phyloP scores from a whole-genome alignment of 2,888 invertebrate species.

The Thysanoteuthis rhombus region DNA sequence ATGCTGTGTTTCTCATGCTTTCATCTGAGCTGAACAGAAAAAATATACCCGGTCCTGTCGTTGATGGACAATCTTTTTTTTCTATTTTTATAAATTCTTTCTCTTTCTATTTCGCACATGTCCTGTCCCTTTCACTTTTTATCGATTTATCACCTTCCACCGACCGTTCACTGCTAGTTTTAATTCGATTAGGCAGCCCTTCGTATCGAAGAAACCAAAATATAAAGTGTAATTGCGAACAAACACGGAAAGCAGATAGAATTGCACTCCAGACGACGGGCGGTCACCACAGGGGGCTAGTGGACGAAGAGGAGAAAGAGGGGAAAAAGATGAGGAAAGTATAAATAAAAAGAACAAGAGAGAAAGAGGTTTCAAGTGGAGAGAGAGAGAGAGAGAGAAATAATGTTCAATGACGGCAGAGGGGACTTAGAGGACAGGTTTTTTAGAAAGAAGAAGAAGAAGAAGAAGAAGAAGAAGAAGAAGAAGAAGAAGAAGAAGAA shows the following conservation, averaged over 20 bases:
- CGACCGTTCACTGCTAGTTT: not conserved
- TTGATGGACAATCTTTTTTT: not conserved
- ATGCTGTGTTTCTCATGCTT: not conserved
- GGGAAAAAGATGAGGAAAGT: too few relatives aligned
- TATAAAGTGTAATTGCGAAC: not conserved
- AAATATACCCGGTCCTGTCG: not conserved
- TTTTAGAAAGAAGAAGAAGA: too few relatives aligned
- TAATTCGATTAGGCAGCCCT: not conserved
- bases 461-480: too few relatives aligned
- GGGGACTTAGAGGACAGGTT: too few relatives aligned
- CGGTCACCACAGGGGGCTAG: not conserved
- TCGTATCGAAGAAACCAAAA: not conserved
- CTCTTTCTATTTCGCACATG: not conserved
- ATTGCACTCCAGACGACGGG: not conserved
- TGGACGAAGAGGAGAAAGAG: not conserved
- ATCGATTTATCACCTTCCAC: not conserved
- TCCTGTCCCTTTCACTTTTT: not conserved
- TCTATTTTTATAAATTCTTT: too few relatives aligned
- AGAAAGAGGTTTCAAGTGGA: too few relatives aligned
- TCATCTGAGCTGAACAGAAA: not conserved
- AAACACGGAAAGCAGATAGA: not conserved
- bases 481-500: too few relatives aligned
- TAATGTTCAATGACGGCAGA: too few relatives aligned
- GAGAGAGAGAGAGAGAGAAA: too few relatives aligned
- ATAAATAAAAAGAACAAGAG: too few relatives aligned